phyloP scores from a whole-genome alignment of 2,888 invertebrate species.

The Eupithecia subfuscata region DNA sequence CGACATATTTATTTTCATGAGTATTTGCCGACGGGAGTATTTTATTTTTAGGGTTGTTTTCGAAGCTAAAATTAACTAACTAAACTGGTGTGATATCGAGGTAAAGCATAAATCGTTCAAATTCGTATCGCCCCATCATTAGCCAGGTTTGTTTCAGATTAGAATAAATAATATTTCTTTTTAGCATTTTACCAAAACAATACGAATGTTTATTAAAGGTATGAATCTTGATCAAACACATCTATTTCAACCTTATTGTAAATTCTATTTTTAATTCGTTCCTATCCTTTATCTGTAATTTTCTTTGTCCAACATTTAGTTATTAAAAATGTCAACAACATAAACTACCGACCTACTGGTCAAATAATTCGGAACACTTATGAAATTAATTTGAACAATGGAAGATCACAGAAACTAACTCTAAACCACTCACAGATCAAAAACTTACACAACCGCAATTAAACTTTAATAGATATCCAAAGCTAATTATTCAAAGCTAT shows the following conservation, averaged over 20 bases:
- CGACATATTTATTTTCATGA: constrained; percentile 33
- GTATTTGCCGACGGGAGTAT: constrained; percentile 37
- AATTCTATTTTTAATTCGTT: not conserved
- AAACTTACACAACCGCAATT: constrained; percentile 15
- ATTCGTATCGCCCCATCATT: constrained; percentile 25
- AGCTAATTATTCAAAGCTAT: constrained; percentile 23
- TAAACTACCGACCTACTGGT: not conserved
- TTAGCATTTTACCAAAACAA: constrained; percentile 17
- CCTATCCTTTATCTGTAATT: not conserved
- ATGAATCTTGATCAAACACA: not conserved
- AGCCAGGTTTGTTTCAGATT: constrained; percentile 23
- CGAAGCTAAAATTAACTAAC: constrained; percentile 41
- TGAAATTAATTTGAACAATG: constrained; percentile 2
- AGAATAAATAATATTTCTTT: constrained; percentile 20
- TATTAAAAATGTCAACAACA: not conserved
- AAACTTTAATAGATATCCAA: constrained; percentile 7
- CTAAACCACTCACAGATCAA: constrained; percentile 19
- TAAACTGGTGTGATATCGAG: constrained; percentile 31
- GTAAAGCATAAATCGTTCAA: constrained; percentile 40
- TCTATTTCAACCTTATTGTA: not conserved
- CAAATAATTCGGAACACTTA: not conserved
- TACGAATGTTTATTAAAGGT: constrained; percentile 4
- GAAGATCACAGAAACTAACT: constrained; percentile 10
- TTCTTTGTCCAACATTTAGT: not conserved
- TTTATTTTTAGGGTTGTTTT: constrained; percentile 41